These are phyloP conservation scores for Lamproptera curius DNA, from an alignment of 2,888 invertebrate genomes.

Conservation along the genomic window DNA sequence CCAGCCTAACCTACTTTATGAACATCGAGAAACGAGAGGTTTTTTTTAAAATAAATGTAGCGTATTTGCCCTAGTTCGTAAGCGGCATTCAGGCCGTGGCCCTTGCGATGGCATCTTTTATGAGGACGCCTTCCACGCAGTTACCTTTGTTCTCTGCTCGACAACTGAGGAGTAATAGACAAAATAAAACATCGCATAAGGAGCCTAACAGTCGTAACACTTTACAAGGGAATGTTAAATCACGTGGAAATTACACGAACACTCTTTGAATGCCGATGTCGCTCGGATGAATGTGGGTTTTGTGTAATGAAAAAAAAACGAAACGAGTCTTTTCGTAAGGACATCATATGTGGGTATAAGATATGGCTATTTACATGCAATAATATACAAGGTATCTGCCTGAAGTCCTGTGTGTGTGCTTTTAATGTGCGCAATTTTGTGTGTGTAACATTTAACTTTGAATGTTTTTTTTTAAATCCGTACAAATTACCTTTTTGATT, in stretches of 20 bases:
- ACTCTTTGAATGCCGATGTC: neutral
- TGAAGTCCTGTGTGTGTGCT: too few species aligned
- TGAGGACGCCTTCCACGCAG: slow-evolving; percentile 28
- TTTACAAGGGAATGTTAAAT: slow-evolving; percentile 3
- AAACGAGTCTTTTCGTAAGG: too few species aligned
- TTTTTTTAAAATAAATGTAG: slow-evolving; percentile 34
- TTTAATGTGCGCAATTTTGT: too few species aligned
- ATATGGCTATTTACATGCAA: too few species aligned
- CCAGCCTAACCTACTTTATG: slow-evolving; percentile 21
- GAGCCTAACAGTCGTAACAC: slow-evolving; percentile 9
- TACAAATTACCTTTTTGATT: too few species aligned
- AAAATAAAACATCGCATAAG: slow-evolving; percentile 12
- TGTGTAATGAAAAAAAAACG: neutral
- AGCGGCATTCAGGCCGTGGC: slow-evolving; percentile 36
- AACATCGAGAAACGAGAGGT: slow-evolving; percentile 18
- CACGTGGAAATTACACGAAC: slow-evolving; percentile 3
- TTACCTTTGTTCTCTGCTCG: slow-evolving; percentile 19
- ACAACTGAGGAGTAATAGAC: slow-evolving; percentile 15
- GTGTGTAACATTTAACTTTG: too few species aligned
- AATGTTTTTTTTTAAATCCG: too few species aligned
- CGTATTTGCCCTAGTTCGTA: slow-evolving; percentile 32
- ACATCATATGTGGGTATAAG: too few species aligned
- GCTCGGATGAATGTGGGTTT: neutral
- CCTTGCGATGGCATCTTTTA: slow-evolving; percentile 36
- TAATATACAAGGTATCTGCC: too few species aligned